A percentile compares a stretch with the other conserved stretches of the same genome.
phyloP scores from a whole-genome alignment of 2,113 vertebrate genomes.

The Bujurquina vittata region DNA sequence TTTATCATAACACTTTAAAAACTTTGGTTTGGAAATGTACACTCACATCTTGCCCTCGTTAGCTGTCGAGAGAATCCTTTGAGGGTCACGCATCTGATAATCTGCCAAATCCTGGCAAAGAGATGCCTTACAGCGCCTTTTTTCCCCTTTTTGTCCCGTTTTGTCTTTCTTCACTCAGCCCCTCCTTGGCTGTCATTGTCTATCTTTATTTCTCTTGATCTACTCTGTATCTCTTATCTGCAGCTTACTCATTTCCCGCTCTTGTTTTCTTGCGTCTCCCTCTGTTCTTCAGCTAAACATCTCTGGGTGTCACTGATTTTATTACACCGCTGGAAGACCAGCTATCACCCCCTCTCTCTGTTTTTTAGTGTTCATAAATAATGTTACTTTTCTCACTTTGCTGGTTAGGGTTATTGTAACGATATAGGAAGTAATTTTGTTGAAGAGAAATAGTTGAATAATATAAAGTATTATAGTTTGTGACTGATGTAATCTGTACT shows the following conservation, averaged over 20 bases:
- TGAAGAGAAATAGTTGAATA: not conserved
- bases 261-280: conserved; percentile 20
- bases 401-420: not conserved
- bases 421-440: not conserved
- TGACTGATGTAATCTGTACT: too few relatives aligned
- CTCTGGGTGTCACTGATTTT: conserved; percentile 25
- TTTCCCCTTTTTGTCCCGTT: conserved; percentile 14
- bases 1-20: conserved; percentile 33
- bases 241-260: conserved; percentile 9
- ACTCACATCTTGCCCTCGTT: conserved; percentile 71
- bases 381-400: not conserved
- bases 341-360: not conserved
- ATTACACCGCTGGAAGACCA: not conserved
- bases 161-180: conserved; percentile 21
- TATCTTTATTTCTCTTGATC: conserved; percentile 54
- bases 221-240: conserved; percentile 25
- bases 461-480: too few relatives aligned
- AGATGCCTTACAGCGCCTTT: conserved; percentile 26
- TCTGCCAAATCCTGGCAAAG: conserved; percentile 28
- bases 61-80: conserved; percentile 40
- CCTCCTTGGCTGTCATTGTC: conserved; percentile 36
- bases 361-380: not conserved
- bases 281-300: conserved; percentile 19
- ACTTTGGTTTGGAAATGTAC: conserved; percentile 64
- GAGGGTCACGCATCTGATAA: conserved; percentile 54